Percentiles rank a stretch among this genome's conserved stretches.
Conservation (phyloP, 1,140 invertebrate genomes). For the Dinothrombium tinctorium region DNA sequence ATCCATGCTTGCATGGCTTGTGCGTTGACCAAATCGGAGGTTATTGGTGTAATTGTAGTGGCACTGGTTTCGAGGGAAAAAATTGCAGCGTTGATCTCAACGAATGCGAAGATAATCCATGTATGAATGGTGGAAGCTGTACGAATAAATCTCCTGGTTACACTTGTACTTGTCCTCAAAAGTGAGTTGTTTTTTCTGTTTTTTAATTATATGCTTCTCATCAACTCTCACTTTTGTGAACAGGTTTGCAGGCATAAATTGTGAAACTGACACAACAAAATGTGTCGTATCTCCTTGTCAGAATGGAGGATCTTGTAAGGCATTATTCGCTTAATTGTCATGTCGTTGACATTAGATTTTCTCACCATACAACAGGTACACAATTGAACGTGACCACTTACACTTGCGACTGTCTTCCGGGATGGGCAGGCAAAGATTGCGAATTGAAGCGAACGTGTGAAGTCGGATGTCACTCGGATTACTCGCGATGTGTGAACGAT, state of each 20-base stretch:
- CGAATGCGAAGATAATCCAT: conserved; percentile 42
- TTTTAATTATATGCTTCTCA: no score
- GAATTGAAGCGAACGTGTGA: no score
- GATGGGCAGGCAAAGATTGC: no score
- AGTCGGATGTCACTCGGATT: no score
- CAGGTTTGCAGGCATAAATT: conserved; percentile 12
- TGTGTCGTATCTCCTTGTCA: conserved; percentile 41
- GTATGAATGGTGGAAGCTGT: conserved; percentile 44
- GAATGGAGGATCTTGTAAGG: conserved; percentile 42
- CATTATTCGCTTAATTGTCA: no score
- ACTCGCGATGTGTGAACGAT: no score
- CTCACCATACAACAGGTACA: no score
- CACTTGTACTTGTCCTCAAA: conserved; percentile 9
- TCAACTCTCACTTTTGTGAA: no score
- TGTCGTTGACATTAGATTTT: no score
- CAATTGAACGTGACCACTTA: no score
- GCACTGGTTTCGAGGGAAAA: conserved; percentile 45
- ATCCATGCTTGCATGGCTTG: conserved; percentile 51
- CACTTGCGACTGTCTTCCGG: no score
- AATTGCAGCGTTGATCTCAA: conserved; percentile 42
- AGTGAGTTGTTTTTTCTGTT: no score
- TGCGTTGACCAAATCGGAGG: conserved; percentile 14
- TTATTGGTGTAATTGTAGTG: conserved; percentile 14
- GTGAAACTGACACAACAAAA: conserved; percentile 46
- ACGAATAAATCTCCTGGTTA: conserved; percentile 14